Percentiles rank a stretch among this genome's conserved stretches.
phyloP scores from a whole-genome alignment of 2,888 invertebrate species.

The Eristalis pertinax region DNA sequence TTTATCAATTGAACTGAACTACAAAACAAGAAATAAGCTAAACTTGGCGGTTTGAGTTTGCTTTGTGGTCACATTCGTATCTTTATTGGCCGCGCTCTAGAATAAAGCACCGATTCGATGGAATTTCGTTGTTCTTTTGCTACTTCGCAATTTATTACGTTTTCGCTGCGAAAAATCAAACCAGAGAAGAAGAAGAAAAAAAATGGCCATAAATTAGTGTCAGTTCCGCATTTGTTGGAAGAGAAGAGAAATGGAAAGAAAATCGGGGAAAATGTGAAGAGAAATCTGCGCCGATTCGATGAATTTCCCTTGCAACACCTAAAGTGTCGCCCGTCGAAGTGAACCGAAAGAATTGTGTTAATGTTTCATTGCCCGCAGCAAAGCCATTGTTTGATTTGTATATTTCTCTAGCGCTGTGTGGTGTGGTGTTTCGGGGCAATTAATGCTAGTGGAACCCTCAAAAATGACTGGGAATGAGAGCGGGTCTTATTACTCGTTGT shows the following conservation, averaged over 20 bases:
- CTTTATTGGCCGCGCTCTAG: background rate
- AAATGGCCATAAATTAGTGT: background rate
- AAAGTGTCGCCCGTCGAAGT: background rate
- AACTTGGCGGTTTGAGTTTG: background rate
- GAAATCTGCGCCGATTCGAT: background rate
- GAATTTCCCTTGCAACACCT: background rate
- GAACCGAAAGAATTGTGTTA: background rate
- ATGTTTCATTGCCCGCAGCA: background rate
- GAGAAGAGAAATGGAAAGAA: background rate
- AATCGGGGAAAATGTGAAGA: background rate
- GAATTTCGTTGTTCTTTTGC: background rate
- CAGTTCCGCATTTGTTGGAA: background rate
- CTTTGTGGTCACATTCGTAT: background rate
- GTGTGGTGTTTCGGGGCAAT: too few species aligned
- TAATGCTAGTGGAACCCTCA: too few species aligned
- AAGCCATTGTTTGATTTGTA: background rate
- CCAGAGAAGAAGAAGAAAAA: background rate
- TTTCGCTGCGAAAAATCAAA: background rate
- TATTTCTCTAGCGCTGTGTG: background rate
- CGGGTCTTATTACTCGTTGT: too few species aligned
- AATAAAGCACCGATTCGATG: background rate
- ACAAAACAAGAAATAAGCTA: background rate
- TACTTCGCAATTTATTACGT: background rate
- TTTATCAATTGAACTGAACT: background rate
- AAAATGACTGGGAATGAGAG: too few species aligned